phyloP scores from a whole-genome alignment of 2,113 vertebrate genomes.

The Corythornis vintsioides region DNA sequence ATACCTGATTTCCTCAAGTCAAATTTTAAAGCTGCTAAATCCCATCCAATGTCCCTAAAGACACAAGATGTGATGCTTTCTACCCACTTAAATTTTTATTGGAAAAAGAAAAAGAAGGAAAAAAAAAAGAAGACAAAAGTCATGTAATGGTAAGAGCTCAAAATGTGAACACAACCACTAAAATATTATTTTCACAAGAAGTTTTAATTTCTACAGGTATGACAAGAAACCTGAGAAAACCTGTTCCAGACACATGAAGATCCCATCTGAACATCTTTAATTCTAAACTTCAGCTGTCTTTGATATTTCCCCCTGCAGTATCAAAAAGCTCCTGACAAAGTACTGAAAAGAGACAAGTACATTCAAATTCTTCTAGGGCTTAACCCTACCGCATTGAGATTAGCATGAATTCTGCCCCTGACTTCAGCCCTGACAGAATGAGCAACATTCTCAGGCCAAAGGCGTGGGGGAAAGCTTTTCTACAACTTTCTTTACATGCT shows the following conservation, averaged over 20 bases:
- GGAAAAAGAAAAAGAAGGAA: background rate
- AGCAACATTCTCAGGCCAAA: conserved; percentile 4
- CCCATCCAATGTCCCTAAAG: background rate
- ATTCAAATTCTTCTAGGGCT: conserved; percentile 35
- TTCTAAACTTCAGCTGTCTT: background rate
- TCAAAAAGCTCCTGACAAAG: conserved; percentile 9
- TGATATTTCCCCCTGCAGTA: background rate
- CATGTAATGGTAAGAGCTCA: background rate
- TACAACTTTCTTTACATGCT: background rate
- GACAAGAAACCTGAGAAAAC: background rate
- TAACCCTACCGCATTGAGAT: conserved; percentile 11
- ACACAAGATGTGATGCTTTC: background rate
- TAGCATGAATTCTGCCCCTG: conserved; percentile 27
- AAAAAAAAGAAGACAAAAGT: background rate
- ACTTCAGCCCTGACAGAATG: conserved; percentile 47
- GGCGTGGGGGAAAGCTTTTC: conserved; percentile 22
- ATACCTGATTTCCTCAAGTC: background rate
- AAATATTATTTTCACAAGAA: accelerated
- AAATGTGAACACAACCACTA: background rate
- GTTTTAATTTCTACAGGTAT: background rate
- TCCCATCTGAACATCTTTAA: background rate
- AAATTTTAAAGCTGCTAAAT: background rate
- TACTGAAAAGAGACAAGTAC: conserved; percentile 33
- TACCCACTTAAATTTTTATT: background rate
- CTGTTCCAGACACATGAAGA: background rate